A percentile compares a stretch with the other conserved stretches of the same genome.
These are phyloP conservation scores for Patella caerulea DNA, from an alignment of 2,888 invertebrate species.

Conservation along the genomic window DNA sequence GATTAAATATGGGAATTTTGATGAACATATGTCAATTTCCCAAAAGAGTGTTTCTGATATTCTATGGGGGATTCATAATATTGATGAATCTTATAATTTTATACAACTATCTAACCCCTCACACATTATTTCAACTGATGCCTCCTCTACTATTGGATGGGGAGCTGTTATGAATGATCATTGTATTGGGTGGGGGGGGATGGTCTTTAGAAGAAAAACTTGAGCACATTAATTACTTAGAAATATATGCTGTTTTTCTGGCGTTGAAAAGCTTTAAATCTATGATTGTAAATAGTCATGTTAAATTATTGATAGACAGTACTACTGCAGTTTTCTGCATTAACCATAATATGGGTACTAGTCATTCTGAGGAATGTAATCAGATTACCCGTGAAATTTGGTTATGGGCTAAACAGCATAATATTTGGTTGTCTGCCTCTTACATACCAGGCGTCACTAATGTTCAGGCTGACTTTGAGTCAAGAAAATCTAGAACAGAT, in stretches of 20 bases:
- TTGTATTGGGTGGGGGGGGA: background rate
- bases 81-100: background rate
- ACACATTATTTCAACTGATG: conserved; percentile 7
- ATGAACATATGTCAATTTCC: conserved; percentile 10
- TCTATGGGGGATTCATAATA: conserved; percentile 28
- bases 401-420: conserved; percentile 7
- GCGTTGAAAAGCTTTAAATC: conserved; percentile 5
- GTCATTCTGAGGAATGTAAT: conserved; percentile 19
- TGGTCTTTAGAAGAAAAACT: background rate
- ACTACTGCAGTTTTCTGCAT: conserved; percentile 19
- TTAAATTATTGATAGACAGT: conserved; percentile 19
- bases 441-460: conserved; percentile 21
- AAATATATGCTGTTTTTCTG: conserved; percentile 12
- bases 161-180: conserved; percentile 7
- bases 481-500: conserved; percentile 1
- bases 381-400: conserved; percentile 18
- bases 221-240: conserved; percentile 18
- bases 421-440: conserved; percentile 24
- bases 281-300: conserved; percentile 10
- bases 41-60: conserved; percentile 11
- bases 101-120: conserved; percentile 1
- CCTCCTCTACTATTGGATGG: conserved; percentile 14
- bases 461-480: conserved; percentile 21
- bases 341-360: conserved; percentile 25
- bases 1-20: conserved; percentile 24